Evolutionary conservation across 2,797 vertebrate species (phyloP), one percentile per base, ranked within the genome.

Genomic region (Rhabdophis nuchalis): DNA sequence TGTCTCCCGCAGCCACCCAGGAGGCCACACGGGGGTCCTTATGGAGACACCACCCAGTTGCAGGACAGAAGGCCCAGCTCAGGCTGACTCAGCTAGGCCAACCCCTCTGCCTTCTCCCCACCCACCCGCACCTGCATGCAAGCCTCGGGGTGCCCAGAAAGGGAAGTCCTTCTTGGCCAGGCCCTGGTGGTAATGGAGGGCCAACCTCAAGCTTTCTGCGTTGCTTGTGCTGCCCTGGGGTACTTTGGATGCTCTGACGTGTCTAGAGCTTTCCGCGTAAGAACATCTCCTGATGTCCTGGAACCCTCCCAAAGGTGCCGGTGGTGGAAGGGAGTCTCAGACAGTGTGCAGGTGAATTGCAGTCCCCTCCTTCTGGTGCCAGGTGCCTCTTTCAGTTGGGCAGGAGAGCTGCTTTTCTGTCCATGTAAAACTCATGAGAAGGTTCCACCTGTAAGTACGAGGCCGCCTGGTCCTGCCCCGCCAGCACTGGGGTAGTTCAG

Each of bases 371-470:
- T 91, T 93, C 94, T 94, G 4, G 92, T 50, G 58, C 94, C 50
- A 85, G 95, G 94, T 86, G 92, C 95, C 91, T 93, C 93, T 93
- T 88, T 94, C 90, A 96, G 95, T 82, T 94, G 93, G 64, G 94
- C 95, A 93, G 92, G 13, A 11, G 50, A n/a, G 18, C 95, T 94
- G 93, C 93, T 95, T 92, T 53, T 95, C 96, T 92, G 95, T 94
- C 94, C 89, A 5, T 94, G 57, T 36, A 9, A 72, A 36, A 72
- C 16, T 1, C 93, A 93, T 94, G 95, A 94, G 94, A 96, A 95
- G 96, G 94, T 91, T 96, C 97, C 97, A 94, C 93, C 95, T 96
- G 95, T 97, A 97, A 97, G 96, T 96, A 96, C 95, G 96, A 96
- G 97, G 95, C 72, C 9, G 3, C 36, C 72, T 23, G 18, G 18